These are phyloP conservation scores for Proterorhinus semilunaris DNA, from an alignment of 2,113 vertebrate species.

Conservation along the genomic window DNA sequence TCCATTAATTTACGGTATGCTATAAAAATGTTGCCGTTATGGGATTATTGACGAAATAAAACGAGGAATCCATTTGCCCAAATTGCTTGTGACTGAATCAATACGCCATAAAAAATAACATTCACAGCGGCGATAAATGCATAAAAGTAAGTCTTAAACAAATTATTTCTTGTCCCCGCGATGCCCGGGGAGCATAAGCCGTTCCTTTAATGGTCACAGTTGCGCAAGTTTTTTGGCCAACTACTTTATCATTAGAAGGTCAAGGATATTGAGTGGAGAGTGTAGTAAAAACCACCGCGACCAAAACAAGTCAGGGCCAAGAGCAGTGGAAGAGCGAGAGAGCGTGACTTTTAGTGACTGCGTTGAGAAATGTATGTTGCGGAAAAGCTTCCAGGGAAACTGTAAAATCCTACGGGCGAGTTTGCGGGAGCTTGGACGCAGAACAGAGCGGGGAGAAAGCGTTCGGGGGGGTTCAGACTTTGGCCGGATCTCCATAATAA, in stretches of 20 bases:
- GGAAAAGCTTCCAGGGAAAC: not conserved
- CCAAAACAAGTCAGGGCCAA: not conserved
- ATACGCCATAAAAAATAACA: constrained; percentile 9
- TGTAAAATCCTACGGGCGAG: not conserved
- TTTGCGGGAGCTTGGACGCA: not conserved
- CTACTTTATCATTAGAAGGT: constrained; percentile 16
- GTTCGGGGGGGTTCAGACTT: not conserved
- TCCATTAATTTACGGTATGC: not conserved
- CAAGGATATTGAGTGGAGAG: constrained; percentile 15
- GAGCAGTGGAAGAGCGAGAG: not conserved
- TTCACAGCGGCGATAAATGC: not conserved
- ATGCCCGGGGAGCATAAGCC: constrained; percentile 13
- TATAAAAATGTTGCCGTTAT: constrained; percentile 1
- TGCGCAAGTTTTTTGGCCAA: constrained; percentile 5
- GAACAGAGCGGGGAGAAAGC: not conserved
- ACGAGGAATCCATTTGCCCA: constrained; percentile 2
- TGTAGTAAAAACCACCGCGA: constrained; percentile 4
- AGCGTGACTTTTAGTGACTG: not conserved
- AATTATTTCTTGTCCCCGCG: constrained; percentile 15
- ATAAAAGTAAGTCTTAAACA: constrained; percentile 7
- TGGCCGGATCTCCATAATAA: not conserved
- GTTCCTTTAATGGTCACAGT: constrained; percentile 5
- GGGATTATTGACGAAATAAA: constrained; percentile 22
- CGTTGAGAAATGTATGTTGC: not conserved
- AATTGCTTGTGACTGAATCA: constrained; percentile 4